phyloP scores from a whole-genome alignment of 2,797 vertebrate species.

The Hephaestus fuliginosus region DNA sequence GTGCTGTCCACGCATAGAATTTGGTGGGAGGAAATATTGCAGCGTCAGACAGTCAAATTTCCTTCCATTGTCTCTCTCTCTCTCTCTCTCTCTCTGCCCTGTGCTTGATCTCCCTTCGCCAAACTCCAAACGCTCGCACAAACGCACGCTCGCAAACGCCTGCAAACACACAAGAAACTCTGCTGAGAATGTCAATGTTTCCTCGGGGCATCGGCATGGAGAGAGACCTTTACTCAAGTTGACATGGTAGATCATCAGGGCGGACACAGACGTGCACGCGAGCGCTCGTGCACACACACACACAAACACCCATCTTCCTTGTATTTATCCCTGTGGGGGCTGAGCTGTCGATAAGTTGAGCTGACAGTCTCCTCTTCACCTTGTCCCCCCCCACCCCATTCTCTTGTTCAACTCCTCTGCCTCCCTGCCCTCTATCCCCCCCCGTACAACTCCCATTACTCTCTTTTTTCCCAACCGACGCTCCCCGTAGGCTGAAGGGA shows the following conservation, averaged over 20 bases:
- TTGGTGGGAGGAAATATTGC: conserved; percentile 29
- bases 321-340: conserved; percentile 68
- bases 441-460: not conserved
- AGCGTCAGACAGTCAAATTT: conserved; percentile 27
- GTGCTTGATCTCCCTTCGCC: conserved; percentile 12
- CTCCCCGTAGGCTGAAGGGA: conserved; percentile 2
- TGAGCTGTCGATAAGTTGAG: conserved; percentile 74
- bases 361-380: conserved; percentile 70
- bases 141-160: not conserved
- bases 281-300: not conserved
- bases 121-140: conserved; percentile 11
- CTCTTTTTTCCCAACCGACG: not conserved
- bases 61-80: not conserved
- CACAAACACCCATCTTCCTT: conserved; percentile 25
- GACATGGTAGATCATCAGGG: conserved; percentile 74
- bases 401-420: conserved; percentile 45
- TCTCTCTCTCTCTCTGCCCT: not conserved
- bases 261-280: conserved; percentile 28
- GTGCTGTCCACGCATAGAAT: conserved; percentile 30
- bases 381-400: conserved; percentile 52
- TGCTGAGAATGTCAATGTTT: conserved; percentile 66
- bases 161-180: conserved; percentile 34
- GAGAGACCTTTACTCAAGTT: conserved; percentile 73
- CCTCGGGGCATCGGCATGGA: conserved; percentile 53
- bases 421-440: conserved; percentile 25